Conservation (phyloP, 2,797 vertebrate species). For the Alectoris magna region DNA sequence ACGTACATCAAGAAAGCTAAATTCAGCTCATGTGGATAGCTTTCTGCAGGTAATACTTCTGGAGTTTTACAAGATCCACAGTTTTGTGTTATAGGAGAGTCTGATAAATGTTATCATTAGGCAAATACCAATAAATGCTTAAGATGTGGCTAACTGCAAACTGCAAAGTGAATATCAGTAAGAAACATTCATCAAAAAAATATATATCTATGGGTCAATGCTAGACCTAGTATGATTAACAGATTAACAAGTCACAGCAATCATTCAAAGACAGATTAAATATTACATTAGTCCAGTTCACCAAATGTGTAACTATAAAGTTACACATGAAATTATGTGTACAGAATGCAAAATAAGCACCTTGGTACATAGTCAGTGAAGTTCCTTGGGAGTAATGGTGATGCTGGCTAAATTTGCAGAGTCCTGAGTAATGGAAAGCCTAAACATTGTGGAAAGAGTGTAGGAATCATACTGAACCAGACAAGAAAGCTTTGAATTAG, state of each 20-base stretch:
- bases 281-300: background rate
- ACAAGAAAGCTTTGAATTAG: background rate
- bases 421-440: background rate
- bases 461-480: background rate
- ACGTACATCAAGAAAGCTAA: background rate
- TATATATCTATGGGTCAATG: background rate
- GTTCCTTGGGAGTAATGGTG: background rate
- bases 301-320: background rate
- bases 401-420: background rate
- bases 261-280: background rate
- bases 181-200: background rate
- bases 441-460: background rate
- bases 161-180: background rate
- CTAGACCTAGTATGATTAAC: background rate
- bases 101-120: background rate
- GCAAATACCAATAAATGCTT: background rate
- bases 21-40: background rate
- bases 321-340: background rate
- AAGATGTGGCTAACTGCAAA: background rate
- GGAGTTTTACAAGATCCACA: background rate
- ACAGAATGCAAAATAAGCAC: background rate
- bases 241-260: background rate
- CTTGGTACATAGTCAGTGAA: background rate
- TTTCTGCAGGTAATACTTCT: background rate
- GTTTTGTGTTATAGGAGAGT: background rate